Percentiles rank a stretch among this genome's conserved stretches.
These are phyloP conservation scores for Scelioninae gen. 2 DNA, from an alignment of 2,888 invertebrate genomes.

Conservation along the genomic window DNA sequence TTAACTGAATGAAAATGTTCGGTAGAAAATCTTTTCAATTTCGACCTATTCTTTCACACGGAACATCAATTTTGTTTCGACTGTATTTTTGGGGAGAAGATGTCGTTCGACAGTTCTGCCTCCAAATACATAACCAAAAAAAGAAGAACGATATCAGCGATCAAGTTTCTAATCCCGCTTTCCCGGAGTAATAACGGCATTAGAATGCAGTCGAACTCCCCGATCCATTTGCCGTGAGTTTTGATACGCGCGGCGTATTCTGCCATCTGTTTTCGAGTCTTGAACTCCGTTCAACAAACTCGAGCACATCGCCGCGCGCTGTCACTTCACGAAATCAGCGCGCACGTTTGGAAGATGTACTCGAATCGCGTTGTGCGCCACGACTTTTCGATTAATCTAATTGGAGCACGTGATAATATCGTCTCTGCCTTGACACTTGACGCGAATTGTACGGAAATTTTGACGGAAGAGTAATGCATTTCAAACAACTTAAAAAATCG, in stretches of 20 bases:
- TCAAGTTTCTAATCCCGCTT: neutral
- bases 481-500: no score
- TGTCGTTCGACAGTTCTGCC: no score
- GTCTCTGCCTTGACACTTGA: slow-evolving; percentile 43
- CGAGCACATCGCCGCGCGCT: slow-evolving; percentile 32
- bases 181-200: slow-evolving; percentile 5
- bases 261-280: slow-evolving; percentile 48
- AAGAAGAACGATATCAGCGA: neutral
- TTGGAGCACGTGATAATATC: slow-evolving; percentile 50
- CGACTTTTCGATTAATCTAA: slow-evolving; percentile 53
- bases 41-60: no score
- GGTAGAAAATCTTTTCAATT: no score
- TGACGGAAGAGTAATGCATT: no score
- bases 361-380: slow-evolving; percentile 28
- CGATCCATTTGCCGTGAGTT: slow-evolving; percentile 31
- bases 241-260: slow-evolving; percentile 33
- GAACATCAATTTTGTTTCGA: no score
- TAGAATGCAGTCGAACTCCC: neutral
- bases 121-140: no score
- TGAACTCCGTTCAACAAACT: slow-evolving; percentile 39
- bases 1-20: no score
- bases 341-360: slow-evolving; percentile 29
- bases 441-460: slow-evolving; percentile 49
- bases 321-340: slow-evolving; percentile 42
- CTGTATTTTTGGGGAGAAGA: no score